A percentile compares a stretch with the other conserved stretches of the same genome.
Conservation (phyloP, 2,113 vertebrate genomes). For the Anguilla japonica region DNA sequence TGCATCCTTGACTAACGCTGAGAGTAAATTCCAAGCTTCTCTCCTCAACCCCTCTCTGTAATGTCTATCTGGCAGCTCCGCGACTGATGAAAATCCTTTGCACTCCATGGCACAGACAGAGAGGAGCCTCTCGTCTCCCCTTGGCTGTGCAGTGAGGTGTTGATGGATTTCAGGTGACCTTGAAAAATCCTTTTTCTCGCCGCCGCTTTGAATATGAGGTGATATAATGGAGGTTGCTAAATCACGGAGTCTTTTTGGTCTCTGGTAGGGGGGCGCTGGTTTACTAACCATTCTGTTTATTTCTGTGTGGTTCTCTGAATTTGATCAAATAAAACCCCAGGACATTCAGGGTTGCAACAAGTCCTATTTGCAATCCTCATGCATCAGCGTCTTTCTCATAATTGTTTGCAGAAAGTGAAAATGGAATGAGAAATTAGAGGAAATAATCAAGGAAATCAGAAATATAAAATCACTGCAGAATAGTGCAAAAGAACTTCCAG, state of each 20-base stretch:
- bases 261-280: background rate
- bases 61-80: background rate
- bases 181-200: background rate
- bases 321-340: background rate
- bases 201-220: no score
- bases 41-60: background rate
- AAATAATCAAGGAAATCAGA: background rate
- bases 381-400: background rate
- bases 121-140: background rate
- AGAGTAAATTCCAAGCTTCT: background rate
- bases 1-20: no score
- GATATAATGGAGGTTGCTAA: background rate
- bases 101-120: background rate
- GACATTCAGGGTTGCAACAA: background rate
- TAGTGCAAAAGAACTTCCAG: background rate
- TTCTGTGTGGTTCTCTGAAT: background rate
- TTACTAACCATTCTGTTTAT: background rate
- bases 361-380: background rate
- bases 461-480: background rate
- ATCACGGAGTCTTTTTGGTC: background rate
- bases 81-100: background rate
- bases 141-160: background rate
- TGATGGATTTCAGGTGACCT: background rate
- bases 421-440: background rate
- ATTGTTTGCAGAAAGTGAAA: background rate